Conservation (phyloP, 2,888 invertebrate genomes). For the Branchellion lobata region DNA sequence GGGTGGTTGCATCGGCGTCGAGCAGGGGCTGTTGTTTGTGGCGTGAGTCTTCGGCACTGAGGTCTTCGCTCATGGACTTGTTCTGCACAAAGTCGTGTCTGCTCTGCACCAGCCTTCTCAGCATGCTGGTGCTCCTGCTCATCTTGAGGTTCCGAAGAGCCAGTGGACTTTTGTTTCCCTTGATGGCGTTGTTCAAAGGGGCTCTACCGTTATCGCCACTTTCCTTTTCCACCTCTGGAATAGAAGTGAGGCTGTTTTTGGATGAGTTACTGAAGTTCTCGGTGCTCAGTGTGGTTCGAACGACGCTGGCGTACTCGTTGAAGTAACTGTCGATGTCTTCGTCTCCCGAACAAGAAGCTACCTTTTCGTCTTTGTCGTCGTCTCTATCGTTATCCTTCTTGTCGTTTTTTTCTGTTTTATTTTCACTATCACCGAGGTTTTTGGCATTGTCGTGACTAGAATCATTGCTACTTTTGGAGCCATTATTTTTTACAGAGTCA, state of each 20-base stretch:
- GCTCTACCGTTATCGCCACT: background rate
- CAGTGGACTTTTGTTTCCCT: too few species aligned
- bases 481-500: too few species aligned
- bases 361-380: background rate
- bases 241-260: background rate
- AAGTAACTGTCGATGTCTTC: slow-evolving; percentile 37
- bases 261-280: background rate
- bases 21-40: background rate
- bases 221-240: background rate
- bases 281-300: background rate
- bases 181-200: background rate
- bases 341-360: too few species aligned
- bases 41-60: background rate
- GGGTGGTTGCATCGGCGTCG: background rate
- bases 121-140: slow-evolving; percentile 33
- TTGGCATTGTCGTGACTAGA: too few species aligned
- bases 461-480: too few species aligned
- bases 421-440: too few species aligned
- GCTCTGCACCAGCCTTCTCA: slow-evolving; percentile 22
- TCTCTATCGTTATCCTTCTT: background rate
- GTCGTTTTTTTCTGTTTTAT: too few species aligned
- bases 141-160: too few species aligned
- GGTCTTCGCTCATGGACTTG: slow-evolving; percentile 37
- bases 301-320: slow-evolving; percentile 8
- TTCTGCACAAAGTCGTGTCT: slow-evolving; percentile 16